Evolutionary conservation across 1,140 invertebrate genomes (phyloP).

Genomic region (Papilio xuthus): DNA sequence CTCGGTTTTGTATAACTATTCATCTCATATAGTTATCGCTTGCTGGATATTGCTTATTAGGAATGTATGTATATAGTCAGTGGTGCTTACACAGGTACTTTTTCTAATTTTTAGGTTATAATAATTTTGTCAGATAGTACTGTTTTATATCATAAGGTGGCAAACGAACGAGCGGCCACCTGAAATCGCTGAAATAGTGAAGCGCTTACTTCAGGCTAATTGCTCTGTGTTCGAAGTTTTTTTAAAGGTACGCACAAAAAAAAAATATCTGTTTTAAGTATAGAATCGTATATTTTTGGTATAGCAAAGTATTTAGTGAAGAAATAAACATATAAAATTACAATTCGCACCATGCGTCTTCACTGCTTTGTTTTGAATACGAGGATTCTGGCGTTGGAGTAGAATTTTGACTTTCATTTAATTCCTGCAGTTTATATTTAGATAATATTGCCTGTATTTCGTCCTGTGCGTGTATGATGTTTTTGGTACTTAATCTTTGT

Average conservation of each 20-base stretch:
- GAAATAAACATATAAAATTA: background rate
- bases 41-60: background rate
- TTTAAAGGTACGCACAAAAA: background rate
- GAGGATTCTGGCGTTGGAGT: background rate
- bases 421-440: background rate
- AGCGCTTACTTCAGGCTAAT: background rate
- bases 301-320: background rate
- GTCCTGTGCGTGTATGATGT: background rate
- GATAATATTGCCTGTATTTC: slow-evolving; percentile 8
- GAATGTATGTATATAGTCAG: background rate
- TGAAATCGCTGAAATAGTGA: too few species aligned
- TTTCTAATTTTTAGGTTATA: background rate
- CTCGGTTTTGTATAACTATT: background rate
- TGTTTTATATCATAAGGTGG: too few species aligned
- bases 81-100: background rate
- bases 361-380: background rate
- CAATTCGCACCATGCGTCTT: background rate
- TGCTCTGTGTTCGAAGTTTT: background rate
- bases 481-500: background rate
- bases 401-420: background rate
- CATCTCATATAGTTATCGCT: background rate
- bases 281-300: background rate
- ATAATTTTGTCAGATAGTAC: background rate
- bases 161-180: too few species aligned
- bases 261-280: background rate